Evolutionary conservation across 2,797 vertebrate genomes (phyloP).

Genomic region (Leucoraja ocellata): DNA sequence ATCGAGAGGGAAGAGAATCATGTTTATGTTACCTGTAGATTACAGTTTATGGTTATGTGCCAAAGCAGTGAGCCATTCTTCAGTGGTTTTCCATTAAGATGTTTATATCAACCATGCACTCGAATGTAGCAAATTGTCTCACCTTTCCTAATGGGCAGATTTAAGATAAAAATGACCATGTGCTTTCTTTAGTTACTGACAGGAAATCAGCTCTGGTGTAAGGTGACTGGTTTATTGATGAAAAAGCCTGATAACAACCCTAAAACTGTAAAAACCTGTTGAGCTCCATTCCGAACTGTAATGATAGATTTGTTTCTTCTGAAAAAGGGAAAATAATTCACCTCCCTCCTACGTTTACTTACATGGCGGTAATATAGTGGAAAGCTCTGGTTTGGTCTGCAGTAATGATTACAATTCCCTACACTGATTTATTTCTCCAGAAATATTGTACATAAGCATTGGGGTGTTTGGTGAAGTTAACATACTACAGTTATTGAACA

Average conservation of each 20-base stretch:
- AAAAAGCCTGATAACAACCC: constrained; percentile 43
- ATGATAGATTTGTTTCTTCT: constrained; percentile 41
- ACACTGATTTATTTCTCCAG: background rate
- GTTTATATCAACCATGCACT: constrained; percentile 42
- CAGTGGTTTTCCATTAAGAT: constrained; percentile 44
- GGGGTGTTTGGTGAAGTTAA: background rate
- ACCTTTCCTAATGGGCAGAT: constrained; percentile 40
- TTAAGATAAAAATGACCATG: constrained; percentile 45
- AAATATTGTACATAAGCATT: background rate
- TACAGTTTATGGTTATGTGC: background rate
- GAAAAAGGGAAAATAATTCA: background rate
- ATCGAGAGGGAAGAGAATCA: background rate
- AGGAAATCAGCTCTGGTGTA: constrained; percentile 46
- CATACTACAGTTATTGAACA: background rate
- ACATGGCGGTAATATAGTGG: background rate
- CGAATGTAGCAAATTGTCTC: constrained; percentile 39
- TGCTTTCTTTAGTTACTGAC: constrained; percentile 46
- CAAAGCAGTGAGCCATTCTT: constrained; percentile 7
- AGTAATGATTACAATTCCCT: background rate
- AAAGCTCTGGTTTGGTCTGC: background rate
- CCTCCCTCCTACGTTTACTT: background rate
- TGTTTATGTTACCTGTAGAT: constrained; percentile 22
- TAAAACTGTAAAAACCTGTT: constrained; percentile 44
- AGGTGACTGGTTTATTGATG: constrained; percentile 48
- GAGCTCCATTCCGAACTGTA: constrained; percentile 40